These are phyloP conservation scores for Proterorhinus semilunaris DNA, from an alignment of 2,113 vertebrate species.

Conservation along the genomic window DNA sequence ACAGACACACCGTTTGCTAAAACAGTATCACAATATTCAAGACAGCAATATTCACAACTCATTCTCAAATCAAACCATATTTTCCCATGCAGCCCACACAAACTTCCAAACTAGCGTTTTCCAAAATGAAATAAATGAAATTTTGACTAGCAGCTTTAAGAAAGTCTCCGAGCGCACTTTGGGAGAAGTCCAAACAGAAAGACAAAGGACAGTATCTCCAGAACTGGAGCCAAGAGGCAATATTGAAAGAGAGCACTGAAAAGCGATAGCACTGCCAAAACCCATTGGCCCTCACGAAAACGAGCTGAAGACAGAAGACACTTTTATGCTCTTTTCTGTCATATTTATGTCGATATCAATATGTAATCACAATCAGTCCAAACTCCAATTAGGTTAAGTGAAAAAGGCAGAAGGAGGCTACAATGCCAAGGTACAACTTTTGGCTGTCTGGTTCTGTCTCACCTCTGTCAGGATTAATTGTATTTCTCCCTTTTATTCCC, in stretches of 20 bases:
- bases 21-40: no score
- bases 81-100: no score
- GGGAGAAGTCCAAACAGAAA: neutral
- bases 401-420: neutral
- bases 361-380: neutral
- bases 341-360: conserved; percentile 1
- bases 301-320: neutral
- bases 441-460: neutral
- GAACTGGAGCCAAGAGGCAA: neutral
- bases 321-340: neutral
- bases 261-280: neutral
- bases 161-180: neutral
- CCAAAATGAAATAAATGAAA: neutral
- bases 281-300: neutral
- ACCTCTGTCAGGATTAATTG: neutral
- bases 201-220: neutral
- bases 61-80: no score
- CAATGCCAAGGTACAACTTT: neutral
- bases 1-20: no score
- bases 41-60: no score
- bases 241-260: neutral
- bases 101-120: no score
- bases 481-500: neutral
- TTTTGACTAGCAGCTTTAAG: neutral
- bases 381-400: conserved; percentile 9